Conservation (phyloP, 2,113 vertebrate genomes). For the Zingel zingel region DNA sequence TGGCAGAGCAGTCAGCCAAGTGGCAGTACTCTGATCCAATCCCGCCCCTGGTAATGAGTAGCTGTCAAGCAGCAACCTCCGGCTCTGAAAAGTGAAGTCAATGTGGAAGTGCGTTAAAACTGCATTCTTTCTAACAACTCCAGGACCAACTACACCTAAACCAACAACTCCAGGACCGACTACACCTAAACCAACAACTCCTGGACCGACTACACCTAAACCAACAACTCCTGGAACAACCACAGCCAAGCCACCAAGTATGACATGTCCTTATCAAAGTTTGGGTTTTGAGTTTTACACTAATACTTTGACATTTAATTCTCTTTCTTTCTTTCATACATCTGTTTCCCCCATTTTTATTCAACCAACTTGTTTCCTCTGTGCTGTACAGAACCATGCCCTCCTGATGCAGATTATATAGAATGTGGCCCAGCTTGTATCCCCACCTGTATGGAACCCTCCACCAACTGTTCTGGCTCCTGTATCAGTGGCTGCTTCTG, state of each 20-base stretch:
- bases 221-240: constrained; percentile 11
- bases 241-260: constrained; percentile 56
- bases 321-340: neutral
- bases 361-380: neutral
- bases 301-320: neutral
- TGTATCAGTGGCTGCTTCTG: constrained; percentile 87
- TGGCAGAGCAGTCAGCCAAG: too few relatives aligned
- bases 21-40: too few relatives aligned
- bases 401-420: constrained; percentile 79
- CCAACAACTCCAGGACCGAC: constrained; percentile 33
- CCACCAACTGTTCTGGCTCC: constrained; percentile 76
- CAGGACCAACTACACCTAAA: constrained; percentile 21
- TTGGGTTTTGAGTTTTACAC: neutral
- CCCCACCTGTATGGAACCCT: constrained; percentile 80
- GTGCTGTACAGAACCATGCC: constrained; percentile 69
- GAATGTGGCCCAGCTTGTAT: constrained; percentile 81
- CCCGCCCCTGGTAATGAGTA: too few relatives aligned
- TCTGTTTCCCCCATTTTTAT: neutral
- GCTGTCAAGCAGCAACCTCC: too few relatives aligned
- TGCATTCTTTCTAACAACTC: constrained; percentile 9
- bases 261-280: neutral
- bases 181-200: constrained; percentile 3
- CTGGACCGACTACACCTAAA: neutral
- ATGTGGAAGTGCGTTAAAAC: too few relatives aligned
- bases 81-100: too few relatives aligned